phyloP scores from a whole-genome alignment of 1,140 invertebrate species.

The Diorhabda carinulata region DNA sequence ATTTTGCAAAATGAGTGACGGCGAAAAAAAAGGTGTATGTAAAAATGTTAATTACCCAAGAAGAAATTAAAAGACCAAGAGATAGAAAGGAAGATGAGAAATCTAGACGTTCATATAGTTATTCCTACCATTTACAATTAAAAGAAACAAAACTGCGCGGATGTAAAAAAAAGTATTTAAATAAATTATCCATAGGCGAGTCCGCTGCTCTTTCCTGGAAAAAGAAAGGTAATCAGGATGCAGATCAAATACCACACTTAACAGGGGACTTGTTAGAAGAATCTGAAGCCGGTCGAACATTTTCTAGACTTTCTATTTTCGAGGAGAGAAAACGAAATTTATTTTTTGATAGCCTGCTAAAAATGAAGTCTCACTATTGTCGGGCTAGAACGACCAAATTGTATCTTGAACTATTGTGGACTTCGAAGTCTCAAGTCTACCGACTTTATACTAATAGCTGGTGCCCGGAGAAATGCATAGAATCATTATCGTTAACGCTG shows the following conservation, averaged over 20 bases:
- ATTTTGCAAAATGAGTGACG: too few relatives aligned
- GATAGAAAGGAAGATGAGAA: background rate
- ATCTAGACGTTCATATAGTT: background rate
- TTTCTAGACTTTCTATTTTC: background rate
- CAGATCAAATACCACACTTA: background rate
- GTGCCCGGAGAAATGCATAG: background rate
- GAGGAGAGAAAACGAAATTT: background rate
- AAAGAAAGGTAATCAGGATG: background rate
- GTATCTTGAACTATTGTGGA: constrained; percentile 5
- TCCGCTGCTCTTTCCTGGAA: background rate
- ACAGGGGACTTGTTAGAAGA: background rate
- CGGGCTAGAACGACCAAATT: background rate
- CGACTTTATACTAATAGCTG: background rate
- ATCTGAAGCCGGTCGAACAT: background rate
- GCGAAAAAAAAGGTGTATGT: too few relatives aligned
- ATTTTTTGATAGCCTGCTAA: background rate
- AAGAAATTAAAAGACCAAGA: background rate
- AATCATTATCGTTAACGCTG: background rate
- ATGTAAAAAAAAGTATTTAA: background rate
- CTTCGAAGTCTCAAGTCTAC: background rate
- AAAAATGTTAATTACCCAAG: background rate
- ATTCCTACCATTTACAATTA: background rate
- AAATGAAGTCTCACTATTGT: constrained; percentile 18
- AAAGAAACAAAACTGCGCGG: background rate
- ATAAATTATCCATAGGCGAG: background rate